phyloP scores from a whole-genome alignment of 1,140 invertebrate species.

The Mesaphorura yosii region DNA sequence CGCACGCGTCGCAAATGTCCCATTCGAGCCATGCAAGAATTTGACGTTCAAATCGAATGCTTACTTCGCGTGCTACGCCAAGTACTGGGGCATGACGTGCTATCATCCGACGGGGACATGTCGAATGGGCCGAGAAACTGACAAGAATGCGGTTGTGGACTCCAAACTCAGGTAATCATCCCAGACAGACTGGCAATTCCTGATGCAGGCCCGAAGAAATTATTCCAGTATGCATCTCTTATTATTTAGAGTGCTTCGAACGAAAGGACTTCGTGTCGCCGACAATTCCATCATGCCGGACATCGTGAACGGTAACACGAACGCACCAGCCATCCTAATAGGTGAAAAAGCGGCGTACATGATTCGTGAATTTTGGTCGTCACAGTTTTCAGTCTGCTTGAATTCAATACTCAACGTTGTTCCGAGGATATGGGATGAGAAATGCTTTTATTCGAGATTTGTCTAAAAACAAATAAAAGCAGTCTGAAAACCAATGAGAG shows the following conservation, averaged over 20 bases:
- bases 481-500: not conserved
- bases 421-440: not conserved
- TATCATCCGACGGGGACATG: conserved; percentile 23
- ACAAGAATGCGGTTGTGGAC: conserved; percentile 21
- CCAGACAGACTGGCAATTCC: conserved; percentile 33
- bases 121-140: conserved; percentile 17
- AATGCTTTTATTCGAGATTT: not conserved
- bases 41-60: conserved; percentile 18
- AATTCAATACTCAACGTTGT: not conserved
- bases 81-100: conserved; percentile 24
- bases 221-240: too few relatives aligned
- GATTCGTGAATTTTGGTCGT: conserved; percentile 3
- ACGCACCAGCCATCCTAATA: conserved; percentile 37
- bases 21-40: conserved; percentile 19
- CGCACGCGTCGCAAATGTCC: not conserved
- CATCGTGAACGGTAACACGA: conserved; percentile 44
- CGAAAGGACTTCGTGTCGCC: conserved; percentile 34
- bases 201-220: too few relatives aligned
- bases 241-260: conserved; percentile 32
- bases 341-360: not conserved
- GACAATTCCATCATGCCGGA: conserved; percentile 39
- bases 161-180: conserved; percentile 15
- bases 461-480: not conserved
- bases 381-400: conserved; percentile 4
- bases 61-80: conserved; percentile 32